phyloP scores from a whole-genome alignment of 2,888 invertebrate genomes.

The Dicyrtomina minuta region DNA sequence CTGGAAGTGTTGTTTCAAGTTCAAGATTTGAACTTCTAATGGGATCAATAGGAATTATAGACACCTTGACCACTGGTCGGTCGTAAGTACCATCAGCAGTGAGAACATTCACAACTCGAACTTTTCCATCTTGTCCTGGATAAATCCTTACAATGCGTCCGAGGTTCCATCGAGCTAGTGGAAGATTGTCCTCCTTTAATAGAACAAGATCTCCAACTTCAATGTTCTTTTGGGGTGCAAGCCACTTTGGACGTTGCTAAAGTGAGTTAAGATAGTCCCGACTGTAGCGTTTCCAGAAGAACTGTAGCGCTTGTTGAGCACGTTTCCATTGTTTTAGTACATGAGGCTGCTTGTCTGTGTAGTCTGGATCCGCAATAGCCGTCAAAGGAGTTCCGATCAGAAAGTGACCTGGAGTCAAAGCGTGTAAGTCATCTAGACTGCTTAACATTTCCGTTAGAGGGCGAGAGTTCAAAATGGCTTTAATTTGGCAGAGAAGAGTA shows the following conservation, averaged over 20 bases:
- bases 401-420: constrained; percentile 54
- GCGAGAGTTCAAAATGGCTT: too few relatives aligned
- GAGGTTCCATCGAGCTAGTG: constrained; percentile 45
- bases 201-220: constrained; percentile 26
- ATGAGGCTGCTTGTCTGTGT: neutral
- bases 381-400: constrained; percentile 52
- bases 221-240: neutral
- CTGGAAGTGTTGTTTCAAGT: too few relatives aligned
- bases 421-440: too few relatives aligned
- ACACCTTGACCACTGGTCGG: constrained; percentile 42
- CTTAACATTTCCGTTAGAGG: too few relatives aligned
- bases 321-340: constrained; percentile 31
- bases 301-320: constrained; percentile 27
- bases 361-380: constrained; percentile 29
- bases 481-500: too few relatives aligned
- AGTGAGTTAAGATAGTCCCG: constrained; percentile 31
- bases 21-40: neutral
- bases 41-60: constrained; percentile 24
- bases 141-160: constrained; percentile 51
- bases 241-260: constrained; percentile 40
- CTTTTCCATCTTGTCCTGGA: constrained; percentile 53
- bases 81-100: constrained; percentile 42
- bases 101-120: constrained; percentile 53
- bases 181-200: constrained; percentile 33
- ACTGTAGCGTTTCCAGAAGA: constrained; percentile 35